Evolutionary conservation across 2,113 vertebrate species (phyloP), one percentile per base, ranked within the genome.

Genomic region (Microtus pennsylvanicus): DNA sequence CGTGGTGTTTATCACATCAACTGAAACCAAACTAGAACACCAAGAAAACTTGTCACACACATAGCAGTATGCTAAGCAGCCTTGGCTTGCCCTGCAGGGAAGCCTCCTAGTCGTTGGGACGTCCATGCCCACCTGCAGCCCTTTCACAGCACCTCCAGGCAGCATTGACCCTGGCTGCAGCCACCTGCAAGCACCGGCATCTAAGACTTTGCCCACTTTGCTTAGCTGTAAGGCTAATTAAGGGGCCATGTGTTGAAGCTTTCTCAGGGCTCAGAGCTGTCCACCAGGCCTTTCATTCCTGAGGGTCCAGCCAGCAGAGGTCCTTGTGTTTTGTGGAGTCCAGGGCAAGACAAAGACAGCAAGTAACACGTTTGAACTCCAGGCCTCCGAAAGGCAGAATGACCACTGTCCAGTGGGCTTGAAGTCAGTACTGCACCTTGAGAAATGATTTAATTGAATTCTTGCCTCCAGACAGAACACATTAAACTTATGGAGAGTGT

Each of bases 401-500:
- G 67, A 61, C 52, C 8, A 13, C 12, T 72, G 82, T 76, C 91
- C 76, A 69, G 0, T 9, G 38, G 65, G 24, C 35, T 55, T 76
- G 28, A 13, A 14, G 61, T 85, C 42, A 67, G 76, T 35, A 42
- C 16, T 65, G 33, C 52, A 58, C n/a, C 26, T 76, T 82, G 92
- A 94, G 78, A 90, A 94, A 85, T 91, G 14, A 33, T 45, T 94
- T 93, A 75, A 95, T 87, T 94, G 83, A 91, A 92, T 72, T 89
- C 93, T 94, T 80, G 42, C 70, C 83, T 96, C 78, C 35, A 77
- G 92, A 93, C 28, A 96, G 93, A 93, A 93, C 55, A 50, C 58
- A 65, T 94, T 90, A 91, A 93, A 93, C 50, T 89, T 95, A 87
- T 0, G 19, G 76, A 33, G 14, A 89, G 21, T 91, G 89, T 91